These are phyloP conservation scores for Holocentrus rufus DNA, from an alignment of 2,797 vertebrate genomes.

Conservation along the genomic window DNA sequence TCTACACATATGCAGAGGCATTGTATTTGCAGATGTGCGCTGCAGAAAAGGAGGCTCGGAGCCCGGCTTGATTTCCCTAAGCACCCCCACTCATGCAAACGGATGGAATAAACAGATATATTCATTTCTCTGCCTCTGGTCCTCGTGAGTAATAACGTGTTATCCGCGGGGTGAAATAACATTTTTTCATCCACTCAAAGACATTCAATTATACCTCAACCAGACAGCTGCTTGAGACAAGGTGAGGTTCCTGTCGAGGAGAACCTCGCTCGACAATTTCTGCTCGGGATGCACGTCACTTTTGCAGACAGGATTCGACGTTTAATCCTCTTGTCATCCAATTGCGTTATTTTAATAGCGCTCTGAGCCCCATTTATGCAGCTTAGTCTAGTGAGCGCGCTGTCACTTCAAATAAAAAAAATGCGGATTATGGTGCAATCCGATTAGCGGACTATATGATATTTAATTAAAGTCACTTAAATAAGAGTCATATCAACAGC, in stretches of 20 bases:
- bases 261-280: constrained; percentile 27
- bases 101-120: constrained; percentile 89
- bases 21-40: constrained; percentile 72
- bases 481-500: constrained; percentile 25
- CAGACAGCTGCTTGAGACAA: constrained; percentile 85
- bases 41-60: constrained; percentile 48
- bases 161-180: constrained; percentile 91
- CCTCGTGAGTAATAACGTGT: constrained; percentile 90
- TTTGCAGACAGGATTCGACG: constrained; percentile 89
- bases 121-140: constrained; percentile 84
- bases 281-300: constrained; percentile 79
- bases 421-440: constrained; percentile 72
- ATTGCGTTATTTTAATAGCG: constrained; percentile 89
- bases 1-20: constrained; percentile 83
- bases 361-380: constrained; percentile 78
- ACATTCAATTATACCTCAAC: constrained; percentile 91
- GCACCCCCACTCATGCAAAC: constrained; percentile 84
- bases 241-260: constrained; percentile 72
- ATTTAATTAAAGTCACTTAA: constrained; percentile 61
- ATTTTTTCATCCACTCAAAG: constrained; percentile 88
- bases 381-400: constrained; percentile 74
- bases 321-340: constrained; percentile 89
- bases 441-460: constrained; percentile 67
- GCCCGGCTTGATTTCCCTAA: constrained; percentile 91
- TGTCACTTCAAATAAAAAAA: constrained; percentile 73